Conservation (phyloP, 2,113 vertebrate species). For the Ochotona princeps region DNA sequence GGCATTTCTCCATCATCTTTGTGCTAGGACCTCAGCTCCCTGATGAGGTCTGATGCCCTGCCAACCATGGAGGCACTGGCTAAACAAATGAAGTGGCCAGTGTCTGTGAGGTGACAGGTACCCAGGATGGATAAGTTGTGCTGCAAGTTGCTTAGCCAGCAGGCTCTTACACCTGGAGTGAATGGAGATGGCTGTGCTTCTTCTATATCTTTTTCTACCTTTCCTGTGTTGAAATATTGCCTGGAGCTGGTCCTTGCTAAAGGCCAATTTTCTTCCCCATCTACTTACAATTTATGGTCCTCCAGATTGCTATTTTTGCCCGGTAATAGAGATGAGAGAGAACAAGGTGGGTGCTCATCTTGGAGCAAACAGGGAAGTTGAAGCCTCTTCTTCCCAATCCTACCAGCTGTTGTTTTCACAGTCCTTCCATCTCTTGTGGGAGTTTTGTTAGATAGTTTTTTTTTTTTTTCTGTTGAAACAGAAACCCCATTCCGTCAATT, state of each 20-base stretch:
- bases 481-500: not conserved
- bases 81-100: not conserved
- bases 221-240: slow-evolving; percentile 22
- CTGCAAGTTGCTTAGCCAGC: not conserved
- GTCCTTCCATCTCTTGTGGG: not conserved
- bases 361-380: not conserved
- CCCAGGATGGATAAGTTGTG: accelerated
- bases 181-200: not conserved
- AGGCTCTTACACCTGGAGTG: not conserved
- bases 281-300: not conserved
- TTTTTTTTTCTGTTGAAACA: not conserved
- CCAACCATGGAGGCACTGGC: not conserved
- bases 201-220: not conserved
- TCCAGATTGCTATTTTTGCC: not conserved
- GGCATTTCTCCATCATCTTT: too few relatives aligned
- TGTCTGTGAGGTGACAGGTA: not conserved
- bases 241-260: not conserved
- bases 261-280: slow-evolving; percentile 17
- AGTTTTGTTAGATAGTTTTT: accelerated
- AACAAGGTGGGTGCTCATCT: not conserved
- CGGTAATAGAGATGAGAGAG: not conserved
- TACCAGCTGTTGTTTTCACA: not conserved
- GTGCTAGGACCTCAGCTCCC: not conserved
- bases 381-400: not conserved
- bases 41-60: too few relatives aligned